phyloP scores from a whole-genome alignment of 2,113 vertebrate species.

The Podarcis cretensis region DNA sequence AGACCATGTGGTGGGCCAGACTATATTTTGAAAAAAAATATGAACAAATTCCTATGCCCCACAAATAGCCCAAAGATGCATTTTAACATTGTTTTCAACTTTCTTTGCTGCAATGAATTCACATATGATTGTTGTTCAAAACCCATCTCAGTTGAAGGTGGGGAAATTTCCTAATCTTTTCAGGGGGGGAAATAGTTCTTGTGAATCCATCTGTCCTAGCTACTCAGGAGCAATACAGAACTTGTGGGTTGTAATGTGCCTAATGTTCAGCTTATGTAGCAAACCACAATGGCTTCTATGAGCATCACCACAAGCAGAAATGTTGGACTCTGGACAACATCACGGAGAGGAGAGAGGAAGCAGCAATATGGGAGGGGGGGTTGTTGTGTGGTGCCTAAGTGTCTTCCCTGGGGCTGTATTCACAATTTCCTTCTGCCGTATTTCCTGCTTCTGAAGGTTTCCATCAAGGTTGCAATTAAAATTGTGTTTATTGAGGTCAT shows the following conservation, averaged over 20 bases:
- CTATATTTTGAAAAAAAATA: too few relatives aligned
- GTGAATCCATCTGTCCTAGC: neutral
- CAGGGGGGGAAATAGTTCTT: neutral
- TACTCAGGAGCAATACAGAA: neutral
- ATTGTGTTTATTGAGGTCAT: neutral
- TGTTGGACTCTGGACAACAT: neutral
- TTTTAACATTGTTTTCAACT: too few relatives aligned
- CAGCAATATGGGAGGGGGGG: neutral
- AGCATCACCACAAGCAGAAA: neutral
- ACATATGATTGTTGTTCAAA: too few relatives aligned
- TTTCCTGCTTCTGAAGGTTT: neutral
- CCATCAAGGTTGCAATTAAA: neutral
- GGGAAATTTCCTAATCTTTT: neutral
- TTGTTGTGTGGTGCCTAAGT: neutral
- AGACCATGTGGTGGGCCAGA: too few relatives aligned
- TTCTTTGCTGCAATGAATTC: too few relatives aligned
- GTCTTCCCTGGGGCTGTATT: neutral
- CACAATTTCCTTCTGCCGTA: constrained; percentile 6
- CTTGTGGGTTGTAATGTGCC: neutral
- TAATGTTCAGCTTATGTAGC: neutral
- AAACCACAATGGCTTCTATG: neutral
- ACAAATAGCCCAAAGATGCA: too few relatives aligned
- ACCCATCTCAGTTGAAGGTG: too few relatives aligned
- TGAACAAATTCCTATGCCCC: too few relatives aligned
- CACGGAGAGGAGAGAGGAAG: neutral